Evolutionary conservation across 2,113 vertebrate species (phyloP), one percentile per base, ranked within the genome.

Genomic region (Sinocyclocheilus rhinocerous): DNA sequence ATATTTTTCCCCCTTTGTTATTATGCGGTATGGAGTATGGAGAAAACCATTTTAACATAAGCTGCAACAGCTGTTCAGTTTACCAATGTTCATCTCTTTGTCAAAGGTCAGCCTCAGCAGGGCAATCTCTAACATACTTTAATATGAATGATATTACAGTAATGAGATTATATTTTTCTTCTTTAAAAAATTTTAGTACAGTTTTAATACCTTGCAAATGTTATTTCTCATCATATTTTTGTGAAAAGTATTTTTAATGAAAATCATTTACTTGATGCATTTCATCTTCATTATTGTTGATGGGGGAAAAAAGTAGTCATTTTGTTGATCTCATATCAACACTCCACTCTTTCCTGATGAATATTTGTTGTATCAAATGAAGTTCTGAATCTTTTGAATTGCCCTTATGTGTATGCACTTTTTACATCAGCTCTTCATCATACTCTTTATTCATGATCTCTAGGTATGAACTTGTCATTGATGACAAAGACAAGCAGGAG

Each of bases 391-490:
- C 16, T 70, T 36, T 36, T 20, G 18, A 36, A 9, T 33, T 36
- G 65, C 36, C 29, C 29, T 69, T 20, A 10, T 20, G 10, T 16
- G 18, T 61, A n/a, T 42, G 45, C 4, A 20, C 33, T 18, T 50
- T 9, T 69, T 22, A 55, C n/a, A 55, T 5, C 16, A 81, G 16
- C 72, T 33, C 29, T 33, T 33, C 29, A 33, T 33, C 29, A 33
- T 85, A 15, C 57, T 59, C 65, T 36, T 59, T 73, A 13, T 63
- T 7, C 16, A 13, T 52, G 20, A 24, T 75, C 63, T 39, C 33
- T 48, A 99, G 98, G 81, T 97, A 96, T 84, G 96, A 97, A 83
- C 92, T 99, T 86, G 85, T 96, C 79, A 92, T 99, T 80, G 98
- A 99, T 52, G 96, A 97, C 87, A 96, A 95, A 94, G 96, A 96